phyloP scores from a whole-genome alignment of 1,140 invertebrate genomes.

The Plectus sambesii region DNA sequence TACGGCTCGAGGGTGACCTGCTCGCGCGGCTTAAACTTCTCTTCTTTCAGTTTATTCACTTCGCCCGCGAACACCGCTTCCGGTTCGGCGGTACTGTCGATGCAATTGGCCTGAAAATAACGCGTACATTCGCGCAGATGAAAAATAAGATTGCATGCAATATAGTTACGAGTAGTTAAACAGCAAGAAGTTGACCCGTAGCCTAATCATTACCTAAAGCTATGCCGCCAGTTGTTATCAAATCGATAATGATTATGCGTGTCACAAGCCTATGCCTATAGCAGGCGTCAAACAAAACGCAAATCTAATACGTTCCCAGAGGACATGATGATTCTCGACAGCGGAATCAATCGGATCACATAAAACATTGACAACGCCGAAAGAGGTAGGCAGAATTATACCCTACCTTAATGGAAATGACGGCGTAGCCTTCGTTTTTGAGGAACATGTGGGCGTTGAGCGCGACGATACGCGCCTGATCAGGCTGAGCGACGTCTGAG shows the following conservation, averaged over 20 bases:
- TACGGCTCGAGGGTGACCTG: constrained; percentile 96
- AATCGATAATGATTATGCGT: too few species aligned
- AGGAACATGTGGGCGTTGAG: constrained; percentile 92
- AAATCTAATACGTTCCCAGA: too few species aligned
- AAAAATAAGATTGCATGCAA: too few species aligned
- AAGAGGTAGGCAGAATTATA: background rate
- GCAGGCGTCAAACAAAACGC: too few species aligned
- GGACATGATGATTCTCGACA: too few species aligned
- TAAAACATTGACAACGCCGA: background rate
- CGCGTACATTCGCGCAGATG: background rate
- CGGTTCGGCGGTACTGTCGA: constrained; percentile 91
- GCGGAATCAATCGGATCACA: background rate
- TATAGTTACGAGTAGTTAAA: too few species aligned
- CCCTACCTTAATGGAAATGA: constrained; percentile 91
- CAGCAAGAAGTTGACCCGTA: too few species aligned
- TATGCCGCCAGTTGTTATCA: too few species aligned
- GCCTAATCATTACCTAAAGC: too few species aligned
- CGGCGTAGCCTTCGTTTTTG: constrained; percentile 91
- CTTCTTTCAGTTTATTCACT: constrained; percentile 84
- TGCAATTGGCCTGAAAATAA: constrained; percentile 74
- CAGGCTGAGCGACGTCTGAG: constrained; percentile 96
- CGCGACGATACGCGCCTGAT: constrained; percentile 94
- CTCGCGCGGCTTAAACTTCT: constrained; percentile 92
- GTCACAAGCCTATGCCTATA: too few species aligned
- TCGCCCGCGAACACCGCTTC: constrained; percentile 95